Evolutionary conservation across 2,113 vertebrate species (phyloP), one percentile per base, ranked within the genome.

Genomic region (Catagonus wagneri): DNA sequence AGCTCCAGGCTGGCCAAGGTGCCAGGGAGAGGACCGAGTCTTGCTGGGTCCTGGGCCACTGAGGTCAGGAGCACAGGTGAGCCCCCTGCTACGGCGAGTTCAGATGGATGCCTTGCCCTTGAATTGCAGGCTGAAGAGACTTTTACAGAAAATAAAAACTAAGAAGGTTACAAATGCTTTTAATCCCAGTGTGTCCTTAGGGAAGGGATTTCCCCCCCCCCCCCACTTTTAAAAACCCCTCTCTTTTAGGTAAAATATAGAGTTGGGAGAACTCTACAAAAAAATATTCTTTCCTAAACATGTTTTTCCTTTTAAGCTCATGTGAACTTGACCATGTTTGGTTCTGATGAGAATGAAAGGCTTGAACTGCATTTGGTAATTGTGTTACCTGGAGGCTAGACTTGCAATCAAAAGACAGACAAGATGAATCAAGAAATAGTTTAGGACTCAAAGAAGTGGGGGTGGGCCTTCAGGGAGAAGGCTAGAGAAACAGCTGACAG

Each of bases 251-350:
- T 89, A 14, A 63, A 52, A 92, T 93, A 76, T 92, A 74, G 68
- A 88, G 39, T 76, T 94, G 88, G 34, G 85, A 71, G 29, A 76
- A 52, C 22, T 36, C 71, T 63, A 6, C 10, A 36, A 44, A 44
- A 89, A 68, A 34, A 79, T 63, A 63, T 36, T 78, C 8, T 52
- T 94, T 81, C 27, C 74, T 61, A 85, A 91, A 66, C 19, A n/a
- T 16, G 44, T 60, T 96, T 96, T 94, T 96, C 44, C 85, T 92
- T 90, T 94, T 34, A 93, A 91, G 52, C 32, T 76, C 76, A 12
- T 86, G 14, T 66, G 56, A 85, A 12, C 84, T 80, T 83, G 32
- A 29, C 50, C 0, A 0, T 65, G 75, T 34, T 96, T 93, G 36
- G 66, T 78, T 92, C 76, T 88, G 66, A 84, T 78, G 94, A 68